Evolutionary conservation across 2,797 vertebrate genomes (phyloP).

Genomic region (Pseudochirops corinnae): DNA sequence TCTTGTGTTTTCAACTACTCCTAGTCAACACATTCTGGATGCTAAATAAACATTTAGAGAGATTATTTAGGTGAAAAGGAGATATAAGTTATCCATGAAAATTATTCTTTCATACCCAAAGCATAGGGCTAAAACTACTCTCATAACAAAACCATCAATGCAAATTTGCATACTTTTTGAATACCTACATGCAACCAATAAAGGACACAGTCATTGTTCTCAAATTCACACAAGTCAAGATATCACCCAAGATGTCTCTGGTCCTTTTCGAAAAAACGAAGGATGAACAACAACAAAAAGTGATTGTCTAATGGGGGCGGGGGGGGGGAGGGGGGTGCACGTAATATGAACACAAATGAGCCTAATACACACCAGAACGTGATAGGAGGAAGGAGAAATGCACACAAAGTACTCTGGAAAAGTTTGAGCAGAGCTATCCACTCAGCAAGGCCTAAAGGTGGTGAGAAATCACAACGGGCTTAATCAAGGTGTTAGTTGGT

Average conservation of each 20-base stretch:
- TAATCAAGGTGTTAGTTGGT: neutral
- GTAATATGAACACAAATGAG: neutral
- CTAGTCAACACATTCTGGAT: neutral
- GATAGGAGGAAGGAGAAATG: neutral
- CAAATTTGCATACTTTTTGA: neutral
- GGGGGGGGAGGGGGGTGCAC: too few species aligned
- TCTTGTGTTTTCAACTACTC: neutral
- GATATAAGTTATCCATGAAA: constrained; percentile 23
- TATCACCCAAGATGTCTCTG: neutral
- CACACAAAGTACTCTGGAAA: neutral
- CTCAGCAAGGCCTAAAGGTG: neutral
- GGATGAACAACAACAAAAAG: neutral
- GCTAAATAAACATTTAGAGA: constrained; percentile 22
- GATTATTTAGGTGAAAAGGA: constrained; percentile 46
- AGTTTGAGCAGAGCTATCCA: neutral
- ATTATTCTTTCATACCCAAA: constrained; percentile 11
- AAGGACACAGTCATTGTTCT: neutral
- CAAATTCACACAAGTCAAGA: neutral
- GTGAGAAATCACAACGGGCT: neutral
- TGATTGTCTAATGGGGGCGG: neutral
- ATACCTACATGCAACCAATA: neutral
- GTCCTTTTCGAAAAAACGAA: neutral
- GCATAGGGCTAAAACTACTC: neutral
- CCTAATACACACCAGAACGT: neutral
- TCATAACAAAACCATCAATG: constrained; percentile 2